Evolutionary conservation across 2,113 vertebrate genomes (phyloP).

Genomic region (Rostratula benghalensis): DNA sequence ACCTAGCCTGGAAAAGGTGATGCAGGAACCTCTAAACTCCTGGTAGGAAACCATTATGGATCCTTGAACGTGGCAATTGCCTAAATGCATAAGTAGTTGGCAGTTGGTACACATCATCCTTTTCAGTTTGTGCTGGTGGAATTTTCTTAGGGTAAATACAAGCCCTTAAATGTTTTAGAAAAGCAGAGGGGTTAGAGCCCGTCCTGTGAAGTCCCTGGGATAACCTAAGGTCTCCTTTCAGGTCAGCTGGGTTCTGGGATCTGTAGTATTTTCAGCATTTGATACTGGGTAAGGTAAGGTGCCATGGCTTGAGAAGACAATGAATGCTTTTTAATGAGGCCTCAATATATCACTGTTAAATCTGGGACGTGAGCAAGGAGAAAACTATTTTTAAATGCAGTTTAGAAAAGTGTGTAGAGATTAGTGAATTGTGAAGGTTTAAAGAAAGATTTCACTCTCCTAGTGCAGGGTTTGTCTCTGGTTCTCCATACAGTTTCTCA

Average conservation of each 20-base stretch:
- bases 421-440: not conserved
- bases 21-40: not conserved
- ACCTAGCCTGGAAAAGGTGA: not conserved
- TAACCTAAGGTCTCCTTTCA: not conserved
- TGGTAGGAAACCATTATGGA: fast-evolving
- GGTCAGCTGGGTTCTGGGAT: not conserved
- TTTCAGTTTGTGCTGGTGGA: not conserved
- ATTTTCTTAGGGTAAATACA: not conserved
- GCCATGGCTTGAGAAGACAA: not conserved
- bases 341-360: constrained; percentile 37
- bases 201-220: not conserved
- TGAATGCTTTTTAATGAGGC: constrained; percentile 40
- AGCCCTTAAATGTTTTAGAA: not conserved
- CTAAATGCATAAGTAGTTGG: not conserved
- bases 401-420: not conserved
- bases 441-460: not conserved
- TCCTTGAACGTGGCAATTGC: not conserved
- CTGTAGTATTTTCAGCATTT: not conserved
- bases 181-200: not conserved
- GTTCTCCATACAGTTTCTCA: not conserved
- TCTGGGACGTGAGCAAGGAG: constrained; percentile 28
- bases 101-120: not conserved
- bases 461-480: not conserved
- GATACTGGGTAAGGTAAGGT: not conserved
- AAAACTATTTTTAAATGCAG: constrained; percentile 41